These are phyloP conservation scores for Aplysina aerophoba DNA, from an alignment of 37 sponge, comb jelly and placozoan genomes.

Conservation along the genomic window DNA sequence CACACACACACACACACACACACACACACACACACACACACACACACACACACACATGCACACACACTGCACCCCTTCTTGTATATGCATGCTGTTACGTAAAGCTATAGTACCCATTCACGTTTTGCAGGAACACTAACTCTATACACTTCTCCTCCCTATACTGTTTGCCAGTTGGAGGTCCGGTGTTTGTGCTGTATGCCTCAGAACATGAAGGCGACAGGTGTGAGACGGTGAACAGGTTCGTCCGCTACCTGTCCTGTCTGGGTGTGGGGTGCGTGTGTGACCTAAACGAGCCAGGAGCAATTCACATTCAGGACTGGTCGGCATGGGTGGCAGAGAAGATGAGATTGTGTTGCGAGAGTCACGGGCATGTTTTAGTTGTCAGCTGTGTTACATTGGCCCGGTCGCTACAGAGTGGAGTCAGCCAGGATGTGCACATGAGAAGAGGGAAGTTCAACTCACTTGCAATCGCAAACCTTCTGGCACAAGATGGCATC, in stretches of 20 bases:
- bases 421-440: background rate
- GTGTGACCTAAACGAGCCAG: background rate
- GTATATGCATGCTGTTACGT: no score
- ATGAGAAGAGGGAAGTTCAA: conserved; percentile 10
- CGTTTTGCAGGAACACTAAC: no score
- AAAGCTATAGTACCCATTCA: no score
- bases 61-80: no score
- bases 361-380: background rate
- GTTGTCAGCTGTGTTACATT: background rate
- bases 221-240: background rate
- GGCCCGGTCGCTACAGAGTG: background rate
- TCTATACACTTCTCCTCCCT: no score
- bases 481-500: background rate
- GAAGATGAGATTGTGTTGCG: conserved; percentile 7
- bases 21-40: no score
- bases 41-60: no score
- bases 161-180: conserved; percentile 9
- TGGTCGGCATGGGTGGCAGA: background rate
- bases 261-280: background rate
- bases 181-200: conserved; percentile 15
- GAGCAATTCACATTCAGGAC: background rate
- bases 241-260: background rate
- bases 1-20: no score
- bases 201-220: background rate
- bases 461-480: background rate